Evolutionary conservation across 2,888 invertebrate species (phyloP), one percentile per base, ranked within the genome.

Genomic region (Peribatodes rhomboidaria): DNA sequence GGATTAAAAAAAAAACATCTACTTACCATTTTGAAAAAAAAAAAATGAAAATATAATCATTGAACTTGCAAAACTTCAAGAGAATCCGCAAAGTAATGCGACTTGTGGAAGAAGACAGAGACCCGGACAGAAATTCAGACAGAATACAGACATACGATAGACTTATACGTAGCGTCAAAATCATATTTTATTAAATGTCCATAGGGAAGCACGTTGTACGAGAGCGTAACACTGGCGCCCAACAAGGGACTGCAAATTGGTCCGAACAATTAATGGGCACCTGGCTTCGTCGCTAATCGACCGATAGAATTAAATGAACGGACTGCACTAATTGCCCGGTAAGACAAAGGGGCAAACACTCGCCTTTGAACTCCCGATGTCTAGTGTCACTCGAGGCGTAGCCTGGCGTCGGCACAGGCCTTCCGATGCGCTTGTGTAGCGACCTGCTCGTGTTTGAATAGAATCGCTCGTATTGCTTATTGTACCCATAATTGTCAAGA

Each of bases 281-380:
- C 89, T 89, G 87, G 85, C 82, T 84, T 86, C 81, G 81, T 86
- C 87, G 85, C 88, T 92, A 92, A 93, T 93, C 92, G 92, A 92
- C 88, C 92, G 91, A 91, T 92, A 90, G 90, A 90, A 92, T 93
- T 92, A 92, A 92, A 92, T 89, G 92, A 92, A 92, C 92, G 90
- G 90, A 86, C 88, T 85, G 87, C 87, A 90, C 90, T 93, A 93
- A 93, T 93, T 93, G 92, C 82, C 88, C 83, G 81, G 89, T 89
- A 92, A 93, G 92, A 92, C 92, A 92, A 92, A 92, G 92, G 90
- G 88, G 86, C 92, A 92, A 92, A 92, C 92, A 93, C 86, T 90
- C 89, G 83, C 89, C 91, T 92, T 91, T 92, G 92, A 88, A 82
- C 81, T 76, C 79, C 80, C 84, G 78, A 84, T 82, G 87, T 91